A percentile compares a stretch with the other conserved stretches of the same genome.
Evolutionary conservation across 2,113 vertebrate genomes (phyloP).

Genomic region (Psettodes erumei): DNA sequence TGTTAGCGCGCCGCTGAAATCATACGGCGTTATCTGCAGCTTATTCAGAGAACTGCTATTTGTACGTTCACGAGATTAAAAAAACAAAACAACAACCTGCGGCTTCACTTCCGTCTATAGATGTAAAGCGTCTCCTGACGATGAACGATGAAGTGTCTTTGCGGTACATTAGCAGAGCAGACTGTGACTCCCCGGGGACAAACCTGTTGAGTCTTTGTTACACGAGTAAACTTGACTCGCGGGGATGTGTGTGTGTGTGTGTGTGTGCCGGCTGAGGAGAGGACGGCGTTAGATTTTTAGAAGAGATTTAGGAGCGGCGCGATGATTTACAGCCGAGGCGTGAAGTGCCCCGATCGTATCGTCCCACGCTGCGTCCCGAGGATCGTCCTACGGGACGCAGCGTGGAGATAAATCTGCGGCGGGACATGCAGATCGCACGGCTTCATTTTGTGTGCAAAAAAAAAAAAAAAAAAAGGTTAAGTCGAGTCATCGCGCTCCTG

Average conservation of each 20-base stretch:
- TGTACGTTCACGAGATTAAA: too few relatives aligned
- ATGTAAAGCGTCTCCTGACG: not conserved
- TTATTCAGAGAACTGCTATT: not conserved
- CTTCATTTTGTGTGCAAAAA: not conserved
- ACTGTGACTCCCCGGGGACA: not conserved
- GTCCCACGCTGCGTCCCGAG: too few relatives aligned
- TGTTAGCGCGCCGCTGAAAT: not conserved
- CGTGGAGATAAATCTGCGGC: too few relatives aligned
- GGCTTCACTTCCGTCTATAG: too few relatives aligned
- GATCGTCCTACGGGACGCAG: too few relatives aligned
- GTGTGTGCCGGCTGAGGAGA: too few relatives aligned
- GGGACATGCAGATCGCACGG: constrained; percentile 12
- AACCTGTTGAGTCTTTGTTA: not conserved
- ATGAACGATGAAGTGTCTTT: too few relatives aligned
- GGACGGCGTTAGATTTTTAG: constrained; percentile 14
- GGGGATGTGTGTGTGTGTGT: too few relatives aligned
- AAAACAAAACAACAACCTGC: too few relatives aligned
- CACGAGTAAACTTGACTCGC: not conserved
- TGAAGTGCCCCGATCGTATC: constrained; percentile 25
- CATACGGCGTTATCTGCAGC: not conserved
- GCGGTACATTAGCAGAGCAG: constrained; percentile 5
- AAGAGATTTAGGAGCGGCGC: constrained; percentile 20
- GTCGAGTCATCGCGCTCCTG: constrained; percentile 59
- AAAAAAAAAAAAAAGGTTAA: too few relatives aligned
- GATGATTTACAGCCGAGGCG: constrained; percentile 21